Base-by-base conservation (phyloP, 2,113 vertebrate genomes). In the Cyprinodon variegatus region DNA sequence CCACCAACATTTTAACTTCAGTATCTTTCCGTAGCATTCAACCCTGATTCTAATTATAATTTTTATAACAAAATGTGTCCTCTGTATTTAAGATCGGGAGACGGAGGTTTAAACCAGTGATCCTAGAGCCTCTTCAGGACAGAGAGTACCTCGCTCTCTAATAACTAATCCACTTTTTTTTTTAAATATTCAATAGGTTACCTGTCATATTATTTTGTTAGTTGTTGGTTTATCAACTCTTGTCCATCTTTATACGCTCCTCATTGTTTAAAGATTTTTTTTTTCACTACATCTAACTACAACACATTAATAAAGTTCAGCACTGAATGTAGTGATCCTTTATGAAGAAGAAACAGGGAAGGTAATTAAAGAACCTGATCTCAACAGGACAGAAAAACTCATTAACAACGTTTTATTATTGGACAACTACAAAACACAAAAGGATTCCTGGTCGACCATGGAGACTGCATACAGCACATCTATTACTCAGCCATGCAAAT, bases 401-500 rank as follows among this genome's bases (percentile, higher is more conserved):
- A 10, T 53, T n/a, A 57, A 57, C 50, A 57, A 57, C 8, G 50
- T 9, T 20, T 57, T 57, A 20, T n/a, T 57, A n/a, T 2, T n/a
- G 53, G n/a, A 71, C 43, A 38, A 41, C 66, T 41, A 72, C 45
- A 59, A 50, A 29, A 15, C 11, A 62, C 39, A 80, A 22, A 77
- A 11, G 36, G 65, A 69, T 78, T 78, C 78, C n/a, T 15, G 41
- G 61, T 53, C 20, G 80, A 68, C 43, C 17, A n/a, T 5, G 0
- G 37, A 43, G 22, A 67, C 73, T 64, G 68, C n/a, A 46, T 57
- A 53, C 43, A 50, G 76, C 45, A 65, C 17, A 66, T 66, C 65
- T 36, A 45, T 61, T 48, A 72, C 63, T 68, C 71, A 76, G 63
- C 46, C 69, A 39, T 39, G 8, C 64, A 48, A 74, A 74, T 77